These are phyloP conservation scores for Yasuhikotakia modesta DNA, from an alignment of 2,797 vertebrate species.

Conservation along the genomic window DNA sequence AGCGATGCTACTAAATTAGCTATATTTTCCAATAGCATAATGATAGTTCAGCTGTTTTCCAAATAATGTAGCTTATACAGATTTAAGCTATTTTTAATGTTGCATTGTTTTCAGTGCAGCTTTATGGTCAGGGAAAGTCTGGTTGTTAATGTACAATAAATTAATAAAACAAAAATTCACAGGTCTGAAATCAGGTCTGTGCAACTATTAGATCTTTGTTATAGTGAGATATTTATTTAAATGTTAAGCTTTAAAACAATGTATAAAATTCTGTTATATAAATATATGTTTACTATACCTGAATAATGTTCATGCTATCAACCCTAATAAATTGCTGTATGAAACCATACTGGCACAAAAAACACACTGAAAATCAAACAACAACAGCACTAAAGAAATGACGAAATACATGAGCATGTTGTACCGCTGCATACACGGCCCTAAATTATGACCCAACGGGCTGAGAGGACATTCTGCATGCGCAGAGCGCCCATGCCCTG, in stretches of 20 bases:
- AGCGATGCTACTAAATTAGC: neutral
- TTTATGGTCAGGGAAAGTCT: neutral
- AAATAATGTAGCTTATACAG: neutral
- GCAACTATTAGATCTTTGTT: too few relatives aligned
- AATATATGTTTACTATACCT: too few relatives aligned
- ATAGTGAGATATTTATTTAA: too few relatives aligned
- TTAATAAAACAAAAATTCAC: neutral
- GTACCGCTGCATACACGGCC: neutral
- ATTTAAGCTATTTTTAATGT: neutral
- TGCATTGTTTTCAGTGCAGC: neutral
- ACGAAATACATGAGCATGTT: neutral
- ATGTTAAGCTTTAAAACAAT: too few relatives aligned
- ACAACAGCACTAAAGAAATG: constrained; percentile 4
- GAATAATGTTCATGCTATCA: too few relatives aligned
- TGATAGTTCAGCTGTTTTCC: neutral
- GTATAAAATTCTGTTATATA: too few relatives aligned
- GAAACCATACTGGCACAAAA: neutral
- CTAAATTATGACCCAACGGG: constrained; percentile 53
- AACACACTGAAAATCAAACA: constrained; percentile 2
- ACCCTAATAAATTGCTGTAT: neutral
- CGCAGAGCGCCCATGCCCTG: constrained; percentile 63
- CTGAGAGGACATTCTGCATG: constrained; percentile 44
- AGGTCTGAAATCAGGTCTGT: neutral
- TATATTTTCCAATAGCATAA: neutral
- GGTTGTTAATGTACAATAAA: neutral